Evolutionary conservation across 2,797 vertebrate genomes (phyloP).

Genomic region (Chaenodraco wilsoni): DNA sequence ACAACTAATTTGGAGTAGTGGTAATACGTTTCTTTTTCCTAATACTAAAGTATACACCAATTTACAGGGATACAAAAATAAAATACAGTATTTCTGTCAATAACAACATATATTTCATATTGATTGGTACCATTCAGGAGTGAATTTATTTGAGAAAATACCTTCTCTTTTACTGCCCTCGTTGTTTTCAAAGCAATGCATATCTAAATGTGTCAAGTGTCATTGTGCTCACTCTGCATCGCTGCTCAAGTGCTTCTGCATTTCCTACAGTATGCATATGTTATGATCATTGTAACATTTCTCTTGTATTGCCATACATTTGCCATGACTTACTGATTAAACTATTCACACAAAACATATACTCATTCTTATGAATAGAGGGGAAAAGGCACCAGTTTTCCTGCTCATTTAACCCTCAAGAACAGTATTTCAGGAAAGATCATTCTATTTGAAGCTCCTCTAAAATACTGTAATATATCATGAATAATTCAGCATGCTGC

Average conservation of each 20-base stretch:
- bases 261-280: conserved; percentile 14
- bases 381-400: conserved; percentile 49
- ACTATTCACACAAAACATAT: conserved; percentile 12
- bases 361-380: conserved; percentile 15
- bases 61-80: conserved; percentile 7
- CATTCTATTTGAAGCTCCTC: not conserved
- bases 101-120: conserved; percentile 2
- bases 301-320: conserved; percentile 6
- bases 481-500: conserved; percentile 1
- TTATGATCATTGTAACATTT: not conserved
- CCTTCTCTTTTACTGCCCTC: not conserved
- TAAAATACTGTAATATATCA: not conserved
- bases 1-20: no score
- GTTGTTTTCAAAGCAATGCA: not conserved
- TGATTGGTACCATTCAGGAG: not conserved
- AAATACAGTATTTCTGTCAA: not conserved
- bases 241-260: conserved; percentile 6
- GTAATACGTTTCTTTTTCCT: not conserved
- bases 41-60: not conserved
- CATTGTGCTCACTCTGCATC: conserved; percentile 9
- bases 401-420: conserved; percentile 20
- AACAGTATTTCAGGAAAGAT: conserved; percentile 11
- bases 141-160: not conserved
- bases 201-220: not conserved
- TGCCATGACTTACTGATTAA: conserved; percentile 10